Conservation (phyloP, 2,888 invertebrate genomes). For the Stegana nigrithorax region DNA sequence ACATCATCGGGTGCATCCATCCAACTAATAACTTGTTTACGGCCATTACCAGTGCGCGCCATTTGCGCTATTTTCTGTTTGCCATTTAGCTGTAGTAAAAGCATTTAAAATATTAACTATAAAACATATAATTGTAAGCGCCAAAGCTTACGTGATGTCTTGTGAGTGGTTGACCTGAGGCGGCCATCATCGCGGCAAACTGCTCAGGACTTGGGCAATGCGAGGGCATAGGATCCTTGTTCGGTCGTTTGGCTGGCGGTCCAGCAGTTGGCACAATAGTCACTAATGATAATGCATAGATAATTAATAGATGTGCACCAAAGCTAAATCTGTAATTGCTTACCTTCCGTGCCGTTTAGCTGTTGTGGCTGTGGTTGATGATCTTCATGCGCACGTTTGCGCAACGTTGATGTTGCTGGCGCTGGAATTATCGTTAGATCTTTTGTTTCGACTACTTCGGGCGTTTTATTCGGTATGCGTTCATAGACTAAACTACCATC, state of each 20-base stretch:
- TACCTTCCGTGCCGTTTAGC: conserved; percentile 70
- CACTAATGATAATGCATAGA: no score
- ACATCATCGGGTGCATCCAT: conserved; percentile 98
- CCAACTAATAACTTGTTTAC: conserved; percentile 96
- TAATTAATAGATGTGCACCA: no score
- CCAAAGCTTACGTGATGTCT: conserved; percentile 74
- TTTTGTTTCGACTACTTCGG: conserved; percentile 72
- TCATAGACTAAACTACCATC: conserved; percentile 91
- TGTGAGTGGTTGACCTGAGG: conserved; percentile 77
- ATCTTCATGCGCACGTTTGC: conserved; percentile 89
- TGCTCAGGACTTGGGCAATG: conserved; percentile 78
- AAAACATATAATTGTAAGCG: conserved; percentile 68
- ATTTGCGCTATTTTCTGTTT: conserved; percentile 85
- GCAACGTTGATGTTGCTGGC: conserved; percentile 73
- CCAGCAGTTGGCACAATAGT: conserved; percentile 64
- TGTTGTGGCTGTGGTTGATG: no score
- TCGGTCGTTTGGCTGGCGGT: conserved; percentile 85
- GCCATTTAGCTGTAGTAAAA: conserved; percentile 75
- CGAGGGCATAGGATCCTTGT: conserved; percentile 80
- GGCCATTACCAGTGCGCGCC: conserved; percentile 79
- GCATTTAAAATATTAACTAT: not conserved
- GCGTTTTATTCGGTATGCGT: conserved; percentile 81
- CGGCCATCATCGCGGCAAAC: conserved; percentile 79
- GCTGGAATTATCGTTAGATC: conserved; percentile 74
- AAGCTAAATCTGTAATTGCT: not conserved